Base-by-base conservation (phyloP, 2,113 vertebrate genomes). In the Bufo gargarizans region DNA sequence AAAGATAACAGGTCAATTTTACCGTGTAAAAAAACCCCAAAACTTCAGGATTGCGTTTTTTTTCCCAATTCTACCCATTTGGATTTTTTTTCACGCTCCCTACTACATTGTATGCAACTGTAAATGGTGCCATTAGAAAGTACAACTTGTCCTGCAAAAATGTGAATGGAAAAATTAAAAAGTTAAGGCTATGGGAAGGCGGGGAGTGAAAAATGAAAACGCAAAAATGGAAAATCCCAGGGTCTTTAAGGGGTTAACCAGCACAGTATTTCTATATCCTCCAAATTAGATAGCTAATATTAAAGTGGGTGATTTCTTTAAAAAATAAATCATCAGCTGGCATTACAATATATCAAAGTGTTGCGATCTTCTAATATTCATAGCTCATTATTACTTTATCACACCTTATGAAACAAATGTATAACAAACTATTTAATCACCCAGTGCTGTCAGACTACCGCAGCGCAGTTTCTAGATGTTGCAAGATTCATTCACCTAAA, bases 381-480 rank as follows among this genome's bases (percentile, higher is more conserved):
- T 82, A 65, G 80, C 80, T 82, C 80, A 82, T 82, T 82, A 82
- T 65, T 82, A 63, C 80, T 82, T 82, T 82, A 82, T 82, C 59
- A 65, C 43, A 82, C 59, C 80, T 61, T 63, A 4, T 55, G 43
- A 82, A 82, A 65, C 80, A 82, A 61, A 65, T 82, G 80, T 82
- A 82, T 20, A 82, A 12, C 58, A 63, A n/a, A 67, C 81, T 14
- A 82, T 49, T 83, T 49, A 84, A 84, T 55, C 61, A 67, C 58
- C 33, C 33, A 14, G 19, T 22, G 20, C 61, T 53, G 47, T 50
- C 81, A 83, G 80, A n/a, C 20, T 20, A 65, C 33, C 2, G 6
- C 45, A 82, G 80, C 59, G 19, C 80, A 82, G 17, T 65, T 47
- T 45, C 19, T 63, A 43, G 43, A 17, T 71, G 65, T 71, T 84